phyloP scores from a whole-genome alignment of 2,888 invertebrate genomes.

The Alitta virens region DNA sequence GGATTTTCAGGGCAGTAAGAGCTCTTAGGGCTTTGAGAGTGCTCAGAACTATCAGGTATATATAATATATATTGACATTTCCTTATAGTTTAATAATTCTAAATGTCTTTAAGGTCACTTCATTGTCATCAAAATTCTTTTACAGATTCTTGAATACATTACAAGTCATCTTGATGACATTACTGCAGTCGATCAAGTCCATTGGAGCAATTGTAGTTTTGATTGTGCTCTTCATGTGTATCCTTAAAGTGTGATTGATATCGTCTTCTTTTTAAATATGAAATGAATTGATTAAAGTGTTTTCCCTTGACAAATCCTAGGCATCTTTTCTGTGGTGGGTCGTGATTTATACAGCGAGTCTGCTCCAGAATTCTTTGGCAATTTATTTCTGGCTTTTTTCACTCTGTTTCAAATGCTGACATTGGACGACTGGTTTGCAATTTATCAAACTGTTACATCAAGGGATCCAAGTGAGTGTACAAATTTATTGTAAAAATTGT shows the following conservation, averaged over 20 bases:
- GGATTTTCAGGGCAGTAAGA: conserved; percentile 29
- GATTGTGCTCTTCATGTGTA: conserved; percentile 45
- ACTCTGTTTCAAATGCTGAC: conserved; percentile 39
- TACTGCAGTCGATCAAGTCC: conserved; percentile 40
- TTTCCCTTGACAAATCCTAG: conserved; percentile 10
- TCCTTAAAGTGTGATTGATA: conserved; percentile 17
- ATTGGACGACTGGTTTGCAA: conserved; percentile 39
- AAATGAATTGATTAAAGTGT: not conserved
- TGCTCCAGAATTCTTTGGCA: conserved; percentile 38
- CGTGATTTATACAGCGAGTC: conserved; percentile 39
- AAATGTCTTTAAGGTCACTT: too few species aligned
- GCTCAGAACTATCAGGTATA: conserved; percentile 34
- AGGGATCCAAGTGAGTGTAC: conserved; percentile 21
- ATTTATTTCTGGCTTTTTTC: conserved; percentile 33
- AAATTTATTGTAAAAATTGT: too few species aligned
- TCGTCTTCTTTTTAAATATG: not conserved
- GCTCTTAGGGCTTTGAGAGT: conserved; percentile 32
- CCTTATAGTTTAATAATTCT: too few species aligned
- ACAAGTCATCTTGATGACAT: conserved; percentile 44
- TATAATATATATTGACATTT: too few species aligned
- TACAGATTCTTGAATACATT: conserved; percentile 30
- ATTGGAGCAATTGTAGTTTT: conserved; percentile 46
- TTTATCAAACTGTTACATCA: conserved; percentile 29
- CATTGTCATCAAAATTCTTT: not conserved
- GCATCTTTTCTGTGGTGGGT: conserved; percentile 51